These are phyloP conservation scores for Elymnias hypermnestra DNA, from an alignment of 1,140 invertebrate species.

Conservation along the genomic window DNA sequence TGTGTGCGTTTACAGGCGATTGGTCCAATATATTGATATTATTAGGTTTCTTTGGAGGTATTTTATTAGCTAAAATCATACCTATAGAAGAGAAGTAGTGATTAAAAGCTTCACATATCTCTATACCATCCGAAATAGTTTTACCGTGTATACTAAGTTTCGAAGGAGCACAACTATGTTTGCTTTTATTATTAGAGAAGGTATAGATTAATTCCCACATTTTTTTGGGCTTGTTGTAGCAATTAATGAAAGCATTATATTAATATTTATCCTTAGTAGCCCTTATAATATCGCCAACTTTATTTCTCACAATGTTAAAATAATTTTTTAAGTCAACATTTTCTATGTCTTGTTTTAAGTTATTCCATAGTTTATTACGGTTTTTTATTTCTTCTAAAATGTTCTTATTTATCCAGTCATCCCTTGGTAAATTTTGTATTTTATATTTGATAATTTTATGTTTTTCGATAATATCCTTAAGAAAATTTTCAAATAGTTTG, in stretches of 20 bases:
- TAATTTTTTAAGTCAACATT: constrained; percentile 12
- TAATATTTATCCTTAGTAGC: constrained; percentile 13
- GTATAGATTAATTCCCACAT: no score
- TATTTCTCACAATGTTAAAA: constrained; percentile 7
- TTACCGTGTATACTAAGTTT: constrained; percentile 9
- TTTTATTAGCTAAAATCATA: no score
- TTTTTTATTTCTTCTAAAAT: constrained; percentile 13
- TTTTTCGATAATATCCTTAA: neutral
- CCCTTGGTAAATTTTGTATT: constrained; percentile 14
- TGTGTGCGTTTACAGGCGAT: no score
- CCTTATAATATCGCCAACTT: constrained; percentile 9
- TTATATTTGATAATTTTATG: constrained; percentile 11
- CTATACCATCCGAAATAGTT: neutral
- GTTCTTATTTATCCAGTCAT: constrained; percentile 13
- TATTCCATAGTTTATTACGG: constrained; percentile 11
- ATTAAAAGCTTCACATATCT: constrained; percentile 5
- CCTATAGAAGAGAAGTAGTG: constrained; percentile 3
- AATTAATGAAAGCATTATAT: no score
- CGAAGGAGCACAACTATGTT: constrained; percentile 8
- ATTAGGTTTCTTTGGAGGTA: no score
- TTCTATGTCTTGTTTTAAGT: constrained; percentile 10
- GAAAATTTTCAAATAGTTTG: constrained; percentile 3
- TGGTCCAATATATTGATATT: no score
- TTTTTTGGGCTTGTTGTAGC: no score
- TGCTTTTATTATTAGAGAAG: constrained; percentile 9